Evolutionary conservation across 2,797 vertebrate species (phyloP).

Genomic region (Megaceryle alcyon): DNA sequence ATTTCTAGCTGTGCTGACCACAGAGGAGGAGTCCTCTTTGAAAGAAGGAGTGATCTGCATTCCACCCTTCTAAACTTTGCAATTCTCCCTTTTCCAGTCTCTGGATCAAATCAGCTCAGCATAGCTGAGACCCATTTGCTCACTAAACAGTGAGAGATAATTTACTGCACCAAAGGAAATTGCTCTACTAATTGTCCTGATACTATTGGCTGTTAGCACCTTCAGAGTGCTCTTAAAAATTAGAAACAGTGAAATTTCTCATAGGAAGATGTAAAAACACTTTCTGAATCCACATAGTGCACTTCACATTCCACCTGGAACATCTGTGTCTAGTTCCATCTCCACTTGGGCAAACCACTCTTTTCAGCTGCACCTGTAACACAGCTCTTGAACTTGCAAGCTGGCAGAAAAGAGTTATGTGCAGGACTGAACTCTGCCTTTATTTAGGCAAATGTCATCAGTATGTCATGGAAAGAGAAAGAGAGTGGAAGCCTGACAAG

Average conservation of each 20-base stretch:
- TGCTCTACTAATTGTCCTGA: not conserved
- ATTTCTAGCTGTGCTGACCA: not conserved
- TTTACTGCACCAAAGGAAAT: slow-evolving; percentile 17
- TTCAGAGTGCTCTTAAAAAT: not conserved
- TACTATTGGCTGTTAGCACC: not conserved
- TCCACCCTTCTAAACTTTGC: not conserved
- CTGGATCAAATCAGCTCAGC: not conserved
- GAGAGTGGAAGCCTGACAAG: not conserved
- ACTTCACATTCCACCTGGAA: not conserved
- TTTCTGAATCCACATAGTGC: not conserved
- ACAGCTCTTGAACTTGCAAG: not conserved
- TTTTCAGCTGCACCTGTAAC: not conserved
- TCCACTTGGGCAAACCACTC: not conserved
- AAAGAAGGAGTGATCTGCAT: not conserved
- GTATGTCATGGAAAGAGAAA: not conserved
- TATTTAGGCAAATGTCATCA: not conserved
- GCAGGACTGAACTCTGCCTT: not conserved
- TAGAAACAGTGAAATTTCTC: not conserved
- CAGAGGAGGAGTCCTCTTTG: not conserved
- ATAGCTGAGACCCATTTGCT: not conserved
- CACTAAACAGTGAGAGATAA: slow-evolving; percentile 8
- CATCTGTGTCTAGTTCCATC: accelerated
- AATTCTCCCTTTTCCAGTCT: not conserved
- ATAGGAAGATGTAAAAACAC: not conserved
- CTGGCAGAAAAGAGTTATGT: not conserved